Conservation (phyloP, 2,113 vertebrate genomes). For the Prionailurus bengalensis region DNA sequence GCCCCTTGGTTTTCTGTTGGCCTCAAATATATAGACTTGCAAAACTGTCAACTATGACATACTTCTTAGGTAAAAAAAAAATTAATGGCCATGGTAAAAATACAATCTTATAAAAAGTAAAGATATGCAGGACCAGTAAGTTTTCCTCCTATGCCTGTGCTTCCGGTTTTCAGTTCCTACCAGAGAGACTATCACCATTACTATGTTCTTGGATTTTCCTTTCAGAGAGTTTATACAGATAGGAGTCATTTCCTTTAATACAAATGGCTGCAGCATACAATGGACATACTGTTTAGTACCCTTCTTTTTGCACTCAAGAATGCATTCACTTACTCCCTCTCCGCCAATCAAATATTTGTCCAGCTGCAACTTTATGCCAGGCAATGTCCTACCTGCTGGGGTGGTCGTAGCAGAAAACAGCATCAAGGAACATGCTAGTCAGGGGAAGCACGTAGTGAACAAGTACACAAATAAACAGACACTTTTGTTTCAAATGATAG, state of each 20-base stretch:
- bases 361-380: not conserved
- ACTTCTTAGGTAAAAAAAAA: not conserved
- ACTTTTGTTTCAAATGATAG: not conserved
- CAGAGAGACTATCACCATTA: not conserved
- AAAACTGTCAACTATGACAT: constrained; percentile 8
- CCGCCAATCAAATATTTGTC: not conserved
- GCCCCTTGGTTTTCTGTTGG: not conserved
- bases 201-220: not conserved
- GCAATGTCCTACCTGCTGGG: not conserved
- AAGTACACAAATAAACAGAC: not conserved
- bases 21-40: not conserved
- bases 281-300: not conserved
- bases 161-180: not conserved
- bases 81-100: not conserved
- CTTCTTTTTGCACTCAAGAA: not conserved
- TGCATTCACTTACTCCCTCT: not conserved
- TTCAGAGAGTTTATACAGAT: not conserved
- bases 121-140: not conserved
- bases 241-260: not conserved
- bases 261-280: not conserved
- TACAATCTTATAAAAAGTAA: not conserved
- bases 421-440: not conserved
- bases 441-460: not conserved
- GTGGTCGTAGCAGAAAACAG: not conserved
- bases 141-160: not conserved